phyloP scores from a whole-genome alignment of 1,140 invertebrate species.

The Hylaeus anthracinus region DNA sequence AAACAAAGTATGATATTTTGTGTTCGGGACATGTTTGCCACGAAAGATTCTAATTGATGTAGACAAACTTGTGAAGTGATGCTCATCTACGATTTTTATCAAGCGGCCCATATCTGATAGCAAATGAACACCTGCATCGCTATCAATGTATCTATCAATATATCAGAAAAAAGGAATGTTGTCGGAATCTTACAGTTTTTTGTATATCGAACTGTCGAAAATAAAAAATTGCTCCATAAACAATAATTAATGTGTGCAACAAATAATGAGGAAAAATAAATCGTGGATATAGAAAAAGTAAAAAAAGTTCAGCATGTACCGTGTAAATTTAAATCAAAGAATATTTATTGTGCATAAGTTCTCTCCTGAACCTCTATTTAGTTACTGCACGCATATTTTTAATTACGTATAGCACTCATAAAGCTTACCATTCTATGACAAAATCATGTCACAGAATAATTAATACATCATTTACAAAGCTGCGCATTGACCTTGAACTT shows the following conservation, averaged over 20 bases:
- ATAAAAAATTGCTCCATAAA: not conserved
- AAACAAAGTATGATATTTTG: not conserved
- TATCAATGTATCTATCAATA: slow-evolving; percentile 30
- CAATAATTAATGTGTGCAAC: not conserved
- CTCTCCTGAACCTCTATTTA: not conserved
- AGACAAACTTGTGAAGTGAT: no score
- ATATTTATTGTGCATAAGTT: no score
- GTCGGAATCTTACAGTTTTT: not conserved
- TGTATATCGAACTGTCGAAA: not conserved
- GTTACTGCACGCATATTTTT: not conserved
- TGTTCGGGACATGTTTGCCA: not conserved
- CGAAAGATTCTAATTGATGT: not conserved
- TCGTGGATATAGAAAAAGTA: no score
- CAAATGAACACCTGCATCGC: slow-evolving; percentile 34
- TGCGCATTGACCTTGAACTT: slow-evolving; percentile 75
- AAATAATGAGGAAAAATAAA: no score
- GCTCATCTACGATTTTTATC: slow-evolving; percentile 10
- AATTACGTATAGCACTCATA: slow-evolving; percentile 21
- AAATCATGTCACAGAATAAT: slow-evolving; percentile 56
- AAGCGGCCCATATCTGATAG: slow-evolving; percentile 27
- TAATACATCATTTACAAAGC: slow-evolving; percentile 65
- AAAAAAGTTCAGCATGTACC: no score
- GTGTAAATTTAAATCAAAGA: no score
- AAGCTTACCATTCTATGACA: slow-evolving; percentile 36
- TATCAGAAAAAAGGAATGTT: not conserved